These are phyloP conservation scores for Tamandua tetradactyla DNA, from an alignment of 2,797 vertebrate genomes.

Conservation along the genomic window DNA sequence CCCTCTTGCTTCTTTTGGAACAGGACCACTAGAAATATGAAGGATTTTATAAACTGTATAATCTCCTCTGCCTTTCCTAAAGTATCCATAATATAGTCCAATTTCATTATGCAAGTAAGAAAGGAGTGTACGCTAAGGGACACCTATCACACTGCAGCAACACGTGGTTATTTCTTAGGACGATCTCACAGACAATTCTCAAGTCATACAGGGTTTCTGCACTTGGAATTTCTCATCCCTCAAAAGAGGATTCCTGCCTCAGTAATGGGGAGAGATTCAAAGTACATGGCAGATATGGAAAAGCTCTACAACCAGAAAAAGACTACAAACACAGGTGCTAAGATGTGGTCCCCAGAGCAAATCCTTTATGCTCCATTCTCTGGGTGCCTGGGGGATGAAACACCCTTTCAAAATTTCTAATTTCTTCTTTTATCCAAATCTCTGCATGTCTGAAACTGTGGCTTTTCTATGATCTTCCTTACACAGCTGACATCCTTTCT, in stretches of 20 bases:
- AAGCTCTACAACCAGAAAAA: neutral
- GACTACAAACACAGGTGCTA: neutral
- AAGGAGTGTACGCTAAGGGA: neutral
- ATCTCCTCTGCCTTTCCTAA: neutral
- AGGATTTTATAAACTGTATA: neutral
- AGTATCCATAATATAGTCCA: constrained; percentile 31
- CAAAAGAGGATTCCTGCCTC: neutral
- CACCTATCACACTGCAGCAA: neutral
- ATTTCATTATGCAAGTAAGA: neutral
- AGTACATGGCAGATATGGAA: neutral
- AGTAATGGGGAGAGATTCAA: neutral
- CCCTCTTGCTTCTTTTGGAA: neutral
- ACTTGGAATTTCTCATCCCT: neutral
- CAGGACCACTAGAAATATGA: neutral
- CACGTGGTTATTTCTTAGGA: neutral
- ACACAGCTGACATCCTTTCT: neutral
- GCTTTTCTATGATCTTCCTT: neutral
- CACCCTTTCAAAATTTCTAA: neutral
- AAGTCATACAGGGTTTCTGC: neutral
- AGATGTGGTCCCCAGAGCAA: neutral
- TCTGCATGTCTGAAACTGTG: neutral
- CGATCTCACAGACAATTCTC: neutral
- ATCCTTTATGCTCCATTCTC: neutral
- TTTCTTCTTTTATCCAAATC: neutral
- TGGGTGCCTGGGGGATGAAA: neutral